phyloP scores from a whole-genome alignment of 2,113 vertebrate genomes.

The Hemiprocne comata region DNA sequence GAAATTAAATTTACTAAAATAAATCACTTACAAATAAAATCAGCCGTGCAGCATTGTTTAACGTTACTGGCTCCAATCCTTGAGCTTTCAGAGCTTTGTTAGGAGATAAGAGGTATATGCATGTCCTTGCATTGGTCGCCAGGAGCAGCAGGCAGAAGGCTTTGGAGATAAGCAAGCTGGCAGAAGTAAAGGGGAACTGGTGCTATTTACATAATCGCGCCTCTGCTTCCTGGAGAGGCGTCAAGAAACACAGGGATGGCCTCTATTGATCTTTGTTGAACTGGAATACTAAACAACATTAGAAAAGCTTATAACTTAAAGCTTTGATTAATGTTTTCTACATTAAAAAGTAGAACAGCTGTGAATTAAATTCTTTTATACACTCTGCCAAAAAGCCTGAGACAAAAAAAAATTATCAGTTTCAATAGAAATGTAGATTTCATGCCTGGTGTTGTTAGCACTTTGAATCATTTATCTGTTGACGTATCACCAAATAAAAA shows the following conservation, averaged over 20 bases:
- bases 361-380: conserved; percentile 83
- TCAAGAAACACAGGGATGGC: conserved; percentile 81
- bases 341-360: conserved; percentile 81
- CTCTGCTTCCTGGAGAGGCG: conserved; percentile 81
- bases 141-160: conserved; percentile 83
- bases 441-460: conserved; percentile 36
- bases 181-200: conserved; percentile 68
- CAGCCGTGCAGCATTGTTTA: conserved; percentile 79
- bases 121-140: conserved; percentile 75
- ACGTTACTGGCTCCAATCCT: conserved; percentile 73
- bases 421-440: conserved; percentile 65
- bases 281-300: conserved; percentile 82
- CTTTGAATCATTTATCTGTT: conserved; percentile 46
- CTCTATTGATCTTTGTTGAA: conserved; percentile 84
- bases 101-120: conserved; percentile 82
- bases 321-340: conserved; percentile 83
- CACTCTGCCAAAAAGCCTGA: conserved; percentile 71
- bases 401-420: conserved; percentile 32
- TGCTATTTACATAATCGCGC: conserved; percentile 85
- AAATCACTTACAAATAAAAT: conserved; percentile 84
- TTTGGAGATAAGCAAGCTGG: conserved; percentile 86
- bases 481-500: background rate
- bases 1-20: conserved; percentile 83
- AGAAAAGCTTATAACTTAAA: conserved; percentile 80
- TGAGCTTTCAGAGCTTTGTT: conserved; percentile 78